A percentile compares a stretch with the other conserved stretches of the same genome.
Evolutionary conservation across 2,113 vertebrate genomes (phyloP).

Genomic region (Gavia stellata): DNA sequence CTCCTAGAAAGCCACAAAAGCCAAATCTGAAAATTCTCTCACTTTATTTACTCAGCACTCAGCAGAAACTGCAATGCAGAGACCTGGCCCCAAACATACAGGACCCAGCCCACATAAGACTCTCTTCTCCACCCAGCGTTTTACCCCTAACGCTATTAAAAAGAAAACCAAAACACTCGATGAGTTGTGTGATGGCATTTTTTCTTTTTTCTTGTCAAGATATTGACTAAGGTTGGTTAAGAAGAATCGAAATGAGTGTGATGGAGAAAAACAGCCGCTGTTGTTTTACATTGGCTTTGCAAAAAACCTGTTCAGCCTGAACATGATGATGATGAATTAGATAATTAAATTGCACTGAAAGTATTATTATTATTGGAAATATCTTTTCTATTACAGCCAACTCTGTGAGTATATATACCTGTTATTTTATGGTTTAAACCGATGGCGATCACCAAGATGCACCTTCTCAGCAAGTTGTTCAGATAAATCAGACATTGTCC

Average conservation of each 20-base stretch:
- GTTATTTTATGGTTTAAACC: neutral
- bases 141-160: neutral
- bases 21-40: neutral
- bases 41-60: neutral
- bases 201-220: neutral
- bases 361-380: neutral
- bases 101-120: neutral
- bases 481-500: neutral
- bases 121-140: neutral
- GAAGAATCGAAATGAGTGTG: neutral
- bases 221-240: neutral
- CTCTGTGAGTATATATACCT: neutral
- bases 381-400: neutral
- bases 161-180: neutral
- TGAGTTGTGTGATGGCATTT: neutral
- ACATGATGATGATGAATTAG: neutral
- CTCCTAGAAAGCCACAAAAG: neutral
- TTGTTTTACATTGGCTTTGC: neutral
- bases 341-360: neutral
- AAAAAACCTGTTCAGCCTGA: neutral
- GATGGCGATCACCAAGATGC: neutral
- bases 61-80: neutral
- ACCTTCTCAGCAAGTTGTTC: neutral
- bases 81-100: neutral
- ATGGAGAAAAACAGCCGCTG: neutral